Evolutionary conservation across 2,888 invertebrate genomes (phyloP), one percentile per base, ranked within the genome.

Genomic region (Synergus gifuensis): DNA sequence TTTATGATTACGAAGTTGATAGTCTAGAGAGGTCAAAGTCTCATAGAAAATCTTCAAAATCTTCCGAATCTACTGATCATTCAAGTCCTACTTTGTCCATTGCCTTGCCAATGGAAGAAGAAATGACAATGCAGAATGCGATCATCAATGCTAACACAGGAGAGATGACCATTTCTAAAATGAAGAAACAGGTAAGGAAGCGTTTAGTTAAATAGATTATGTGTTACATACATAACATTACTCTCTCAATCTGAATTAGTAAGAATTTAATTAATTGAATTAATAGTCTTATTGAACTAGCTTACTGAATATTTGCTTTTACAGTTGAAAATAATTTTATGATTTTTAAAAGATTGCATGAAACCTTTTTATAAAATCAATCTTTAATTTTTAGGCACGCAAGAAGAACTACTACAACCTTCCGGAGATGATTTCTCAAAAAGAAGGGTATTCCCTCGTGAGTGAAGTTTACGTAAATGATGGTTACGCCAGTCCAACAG

Each of bases 401-500:
- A 83, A 86, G 64, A 85, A 82, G 14, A 88, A 86, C 63, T 86
- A 86, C 78, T 88, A 89, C 76, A 94, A 94, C 88, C 92, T 93
- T 12, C 94, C 93, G 4, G 93, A 94, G 87, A 85, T 94, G 11
- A 81, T 92, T 76, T 89, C 93, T 1, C 92, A 93, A 81, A 91
- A 93, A 67, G 93, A 94, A 78, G 94, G 94, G 76, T 96, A 96
- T 85, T 95, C 95, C 86, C 92, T 96, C 85, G 96, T 96, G 4
- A 96, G 95, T 87, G 96, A 96, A 92, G 96, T 96, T 0, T 96
- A 96, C 87, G 96, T 96, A 0, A 96, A 96, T 88, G 96, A 96
- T 88, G 95, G 95, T 44, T 96, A 96, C 86, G 89, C 91, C 3
- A 92, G 92, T 83, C 92, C 92, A 54, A 88, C 90, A 46, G 94